phyloP scores from a whole-genome alignment of 2,888 invertebrate species.

The Penaeus monodon region DNA sequence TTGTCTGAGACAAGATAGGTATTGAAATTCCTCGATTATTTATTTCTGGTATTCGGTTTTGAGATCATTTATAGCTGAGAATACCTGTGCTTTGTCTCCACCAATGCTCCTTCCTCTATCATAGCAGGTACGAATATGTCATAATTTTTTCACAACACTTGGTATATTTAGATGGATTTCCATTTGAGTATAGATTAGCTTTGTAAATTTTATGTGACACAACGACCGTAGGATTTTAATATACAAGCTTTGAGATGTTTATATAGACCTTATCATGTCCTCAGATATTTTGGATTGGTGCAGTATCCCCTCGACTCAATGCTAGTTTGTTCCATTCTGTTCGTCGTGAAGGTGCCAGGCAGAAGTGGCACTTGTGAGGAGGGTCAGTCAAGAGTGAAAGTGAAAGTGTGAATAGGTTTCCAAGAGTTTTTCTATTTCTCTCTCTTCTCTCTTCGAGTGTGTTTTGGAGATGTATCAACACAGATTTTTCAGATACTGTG shows the following conservation, averaged over 20 bases:
- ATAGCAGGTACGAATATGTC: slow-evolving; percentile 16
- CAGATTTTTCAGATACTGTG: too few relatives aligned
- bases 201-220: slow-evolving; percentile 40
- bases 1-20: slow-evolving; percentile 9
- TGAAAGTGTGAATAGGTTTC: too few relatives aligned
- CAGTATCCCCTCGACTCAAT: slow-evolving; percentile 1
- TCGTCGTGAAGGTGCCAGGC: too few relatives aligned
- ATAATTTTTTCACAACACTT: slow-evolving; percentile 25
- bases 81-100: slow-evolving; percentile 1
- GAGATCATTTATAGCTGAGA: background rate
- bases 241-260: slow-evolving; percentile 22
- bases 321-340: background rate
- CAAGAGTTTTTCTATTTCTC: background rate
- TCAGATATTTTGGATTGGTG: slow-evolving; percentile 3
- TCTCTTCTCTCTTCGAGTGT: too few relatives aligned
- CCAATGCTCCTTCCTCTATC: background rate
- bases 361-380: too few relatives aligned
- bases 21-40: background rate
- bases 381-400: too few relatives aligned
- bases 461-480: too few relatives aligned
- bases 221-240: slow-evolving; percentile 31
- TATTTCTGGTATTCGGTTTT: background rate
- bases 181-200: slow-evolving; percentile 37
- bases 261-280: background rate
- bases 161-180: slow-evolving; percentile 8